These are phyloP conservation scores for Cebidichthys violaceus DNA, from an alignment of 2,113 vertebrate species.

Conservation along the genomic window DNA sequence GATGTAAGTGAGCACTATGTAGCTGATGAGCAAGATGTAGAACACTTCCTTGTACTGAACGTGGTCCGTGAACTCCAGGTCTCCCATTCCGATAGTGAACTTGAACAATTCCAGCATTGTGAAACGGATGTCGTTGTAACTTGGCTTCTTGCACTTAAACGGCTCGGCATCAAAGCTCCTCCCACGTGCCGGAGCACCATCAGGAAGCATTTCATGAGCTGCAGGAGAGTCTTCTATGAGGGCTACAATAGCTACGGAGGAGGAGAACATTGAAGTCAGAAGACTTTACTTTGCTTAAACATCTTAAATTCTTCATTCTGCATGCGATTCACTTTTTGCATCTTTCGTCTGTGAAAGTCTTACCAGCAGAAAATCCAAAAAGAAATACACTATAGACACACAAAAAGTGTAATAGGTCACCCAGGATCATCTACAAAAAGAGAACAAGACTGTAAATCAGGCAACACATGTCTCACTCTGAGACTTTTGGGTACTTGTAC, in stretches of 20 bases:
- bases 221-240: conserved; percentile 76
- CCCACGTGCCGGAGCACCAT: background rate
- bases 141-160: conserved; percentile 46
- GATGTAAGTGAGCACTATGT: conserved; percentile 93
- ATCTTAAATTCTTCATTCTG: background rate
- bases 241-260: conserved; percentile 86
- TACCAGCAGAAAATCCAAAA: conserved; percentile 92
- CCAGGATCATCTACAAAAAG: conserved; percentile 87
- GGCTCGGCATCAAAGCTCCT: background rate
- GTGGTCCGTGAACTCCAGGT: conserved; percentile 91
- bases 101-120: conserved; percentile 93
- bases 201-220: background rate
- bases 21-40: conserved; percentile 89
- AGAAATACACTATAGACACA: conserved; percentile 91
- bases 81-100: conserved; percentile 95
- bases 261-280: background rate
- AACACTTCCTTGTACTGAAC: conserved; percentile 90
- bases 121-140: conserved; percentile 86
- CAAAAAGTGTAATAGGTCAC: conserved; percentile 91
- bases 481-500: background rate
- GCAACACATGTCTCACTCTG: background rate
- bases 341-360: background rate
- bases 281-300: background rate
- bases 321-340: background rate
- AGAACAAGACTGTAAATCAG: background rate